Evolutionary conservation across 2,113 vertebrate species (phyloP).

Genomic region (Pyxicephalus adspersus): DNA sequence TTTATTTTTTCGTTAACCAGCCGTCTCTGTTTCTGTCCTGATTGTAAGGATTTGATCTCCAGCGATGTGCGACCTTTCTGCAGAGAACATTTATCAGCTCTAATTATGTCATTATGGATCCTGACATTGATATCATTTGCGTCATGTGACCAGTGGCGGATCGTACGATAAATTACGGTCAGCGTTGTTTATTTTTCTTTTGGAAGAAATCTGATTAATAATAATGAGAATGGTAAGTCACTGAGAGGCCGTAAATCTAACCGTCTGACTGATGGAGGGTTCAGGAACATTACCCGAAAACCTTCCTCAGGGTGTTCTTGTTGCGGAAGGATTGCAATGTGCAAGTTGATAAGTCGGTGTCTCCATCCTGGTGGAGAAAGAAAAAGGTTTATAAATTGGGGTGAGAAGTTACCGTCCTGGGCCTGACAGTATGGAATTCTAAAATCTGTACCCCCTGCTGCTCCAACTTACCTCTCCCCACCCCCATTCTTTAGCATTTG

Average conservation of each 20-base stretch:
- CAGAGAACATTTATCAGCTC: neutral
- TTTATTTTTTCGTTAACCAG: too few relatives aligned
- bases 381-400: too few relatives aligned
- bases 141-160: neutral
- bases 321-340: too few relatives aligned
- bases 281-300: neutral
- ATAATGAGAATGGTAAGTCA: neutral
- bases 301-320: too few relatives aligned
- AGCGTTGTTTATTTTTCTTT: neutral
- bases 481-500: too few relatives aligned
- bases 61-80: neutral
- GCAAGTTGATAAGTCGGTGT: too few relatives aligned
- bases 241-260: neutral
- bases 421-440: too few relatives aligned
- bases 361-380: too few relatives aligned
- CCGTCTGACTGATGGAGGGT: slow-evolving; percentile 21
- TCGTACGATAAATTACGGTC: slow-evolving; percentile 11
- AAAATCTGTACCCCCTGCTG: too few relatives aligned
- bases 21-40: too few relatives aligned
- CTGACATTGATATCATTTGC: neutral
- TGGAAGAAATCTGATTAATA: neutral
- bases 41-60: neutral
- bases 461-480: too few relatives aligned
- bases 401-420: too few relatives aligned
- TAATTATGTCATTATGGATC: slow-evolving; percentile 1